phyloP scores from a whole-genome alignment of 2,797 vertebrate species.

The Glyptemys insculpta region DNA sequence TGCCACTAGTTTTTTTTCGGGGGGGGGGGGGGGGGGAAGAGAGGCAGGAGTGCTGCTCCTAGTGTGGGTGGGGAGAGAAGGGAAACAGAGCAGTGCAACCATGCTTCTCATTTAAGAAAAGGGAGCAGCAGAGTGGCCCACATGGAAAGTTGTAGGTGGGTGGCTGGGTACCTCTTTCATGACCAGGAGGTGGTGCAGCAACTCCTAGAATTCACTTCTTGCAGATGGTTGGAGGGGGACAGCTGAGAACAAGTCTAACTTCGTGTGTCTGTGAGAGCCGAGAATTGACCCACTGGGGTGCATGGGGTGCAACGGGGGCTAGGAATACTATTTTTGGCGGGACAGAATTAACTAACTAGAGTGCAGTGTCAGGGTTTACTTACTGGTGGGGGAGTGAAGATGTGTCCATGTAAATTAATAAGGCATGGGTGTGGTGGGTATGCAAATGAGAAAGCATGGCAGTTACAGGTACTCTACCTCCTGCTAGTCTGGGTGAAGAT shows the following conservation, averaged over 20 bases:
- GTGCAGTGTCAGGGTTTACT: neutral
- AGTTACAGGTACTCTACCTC: neutral
- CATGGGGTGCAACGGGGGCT: neutral
- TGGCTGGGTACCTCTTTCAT: neutral
- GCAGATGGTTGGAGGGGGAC: neutral
- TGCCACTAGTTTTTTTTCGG: neutral
- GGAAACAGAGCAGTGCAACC: neutral
- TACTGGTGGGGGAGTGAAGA: neutral
- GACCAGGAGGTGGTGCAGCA: neutral
- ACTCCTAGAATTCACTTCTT: neutral
- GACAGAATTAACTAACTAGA: neutral
- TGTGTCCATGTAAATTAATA: neutral
- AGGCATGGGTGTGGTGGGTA: neutral
- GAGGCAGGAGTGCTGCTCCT: neutral
- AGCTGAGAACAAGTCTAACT: neutral
- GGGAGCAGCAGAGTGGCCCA: neutral
- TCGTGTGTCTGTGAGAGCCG: neutral
- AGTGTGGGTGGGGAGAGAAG: neutral
- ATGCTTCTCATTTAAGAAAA: neutral
- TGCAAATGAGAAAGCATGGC: neutral
- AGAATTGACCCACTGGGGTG: neutral
- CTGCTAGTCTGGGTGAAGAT: no score
- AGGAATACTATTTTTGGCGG: neutral
- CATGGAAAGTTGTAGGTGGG: neutral
- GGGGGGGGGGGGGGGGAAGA: neutral